Evolutionary conservation across 2,797 vertebrate genomes (phyloP).

Genomic region (Sebastes jordani): DNA sequence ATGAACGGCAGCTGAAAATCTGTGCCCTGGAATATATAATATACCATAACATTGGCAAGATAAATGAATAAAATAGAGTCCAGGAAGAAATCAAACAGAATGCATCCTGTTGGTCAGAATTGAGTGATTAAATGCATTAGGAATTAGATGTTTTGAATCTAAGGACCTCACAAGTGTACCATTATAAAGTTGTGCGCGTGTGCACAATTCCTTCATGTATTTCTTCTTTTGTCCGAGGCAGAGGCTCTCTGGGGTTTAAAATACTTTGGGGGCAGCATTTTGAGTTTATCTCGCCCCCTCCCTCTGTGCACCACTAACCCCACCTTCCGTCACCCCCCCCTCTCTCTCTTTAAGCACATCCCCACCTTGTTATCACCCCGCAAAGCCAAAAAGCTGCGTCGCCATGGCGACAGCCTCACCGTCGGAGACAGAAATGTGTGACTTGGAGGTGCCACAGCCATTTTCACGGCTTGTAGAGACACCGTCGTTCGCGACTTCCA

Average conservation of each 20-base stretch:
- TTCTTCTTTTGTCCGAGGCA: constrained; percentile 28
- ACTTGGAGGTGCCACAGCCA: constrained; percentile 71
- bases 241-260: constrained; percentile 33
- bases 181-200: neutral
- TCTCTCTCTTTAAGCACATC: constrained; percentile 55
- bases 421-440: constrained; percentile 65
- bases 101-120: neutral
- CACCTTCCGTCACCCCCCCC: constrained; percentile 1
- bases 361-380: constrained; percentile 79
- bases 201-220: neutral
- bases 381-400: constrained; percentile 77
- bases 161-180: neutral
- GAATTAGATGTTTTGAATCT: neutral
- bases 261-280: constrained; percentile 56
- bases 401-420: constrained; percentile 78
- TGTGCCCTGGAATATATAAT: neutral
- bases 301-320: constrained; percentile 31
- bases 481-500: constrained; percentile 44
- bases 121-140: neutral
- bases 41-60: neutral
- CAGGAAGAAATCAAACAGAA: neutral
- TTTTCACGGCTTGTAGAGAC: constrained; percentile 65
- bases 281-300: constrained; percentile 31
- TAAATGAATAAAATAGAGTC: neutral
- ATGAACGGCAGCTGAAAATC: neutral